Base-by-base conservation (phyloP, 2,797 vertebrate genomes). In the Chelidonichthys spinosus region DNA sequence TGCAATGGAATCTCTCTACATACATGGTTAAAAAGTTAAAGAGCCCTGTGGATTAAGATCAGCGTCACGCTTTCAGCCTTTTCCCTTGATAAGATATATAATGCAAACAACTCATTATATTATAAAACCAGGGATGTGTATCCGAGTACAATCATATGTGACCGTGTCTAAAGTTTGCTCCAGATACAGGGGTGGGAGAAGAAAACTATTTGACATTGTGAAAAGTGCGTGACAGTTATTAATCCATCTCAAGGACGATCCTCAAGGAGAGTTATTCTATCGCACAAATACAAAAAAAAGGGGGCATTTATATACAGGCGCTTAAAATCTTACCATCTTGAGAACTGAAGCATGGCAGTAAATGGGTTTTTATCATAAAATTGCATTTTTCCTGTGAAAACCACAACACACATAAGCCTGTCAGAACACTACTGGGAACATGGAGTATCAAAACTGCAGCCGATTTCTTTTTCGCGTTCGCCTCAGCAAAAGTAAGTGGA, bases 371-470 rank as follows among this genome's bases (percentile, higher is more conserved):
- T 60, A 83, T 85, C 63, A 70, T 56, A 47, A 76, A 85, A 76
- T 33, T 71, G 56, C 36, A 65, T 76, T 74, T 43, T 56, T 61
- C 25, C 63, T 56, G 60, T 69, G 39, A 72, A 69, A 69, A 76
- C 39, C 49, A 63, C 42, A 74, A 56, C 46, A 56, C 33, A 36
- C 55, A 60, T 0, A 49, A 68, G 43, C 78, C 75, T 35, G 49
- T 85, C 63, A 66, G 76, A 63, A 72, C 42, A 69, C 72, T 52
- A 49, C 36, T 59, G 67, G 63, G 65, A 83, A 69, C 68, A 18
- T 14, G 5, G 50, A 67, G 70, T 42, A 60, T 74, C 67, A 80
- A 88, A 90, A 89, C 79, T 91, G 82, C 85, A 89, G 82, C 65
- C 18, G 39, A 74, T 61, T 4, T 11, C 42, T 35, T 68, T 69